These are phyloP conservation scores for Turdus rufiventris DNA, from an alignment of 2,113 vertebrate species.

Conservation along the genomic window DNA sequence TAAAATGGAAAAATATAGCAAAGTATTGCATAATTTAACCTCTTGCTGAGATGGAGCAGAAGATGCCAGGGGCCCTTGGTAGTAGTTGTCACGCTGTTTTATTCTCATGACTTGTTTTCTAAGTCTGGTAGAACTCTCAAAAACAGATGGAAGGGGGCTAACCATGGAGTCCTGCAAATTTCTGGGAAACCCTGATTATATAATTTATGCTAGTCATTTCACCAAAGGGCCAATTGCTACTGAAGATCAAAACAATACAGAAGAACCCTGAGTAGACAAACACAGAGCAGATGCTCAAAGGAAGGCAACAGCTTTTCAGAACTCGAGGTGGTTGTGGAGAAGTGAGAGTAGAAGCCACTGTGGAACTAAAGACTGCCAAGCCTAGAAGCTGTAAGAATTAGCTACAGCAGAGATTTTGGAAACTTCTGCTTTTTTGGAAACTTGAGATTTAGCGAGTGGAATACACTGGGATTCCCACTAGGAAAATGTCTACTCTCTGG, in stretches of 20 bases:
- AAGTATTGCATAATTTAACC: not conserved
- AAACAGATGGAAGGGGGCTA: not conserved
- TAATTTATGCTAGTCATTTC: not conserved
- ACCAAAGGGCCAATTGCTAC: not conserved
- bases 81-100: not conserved
- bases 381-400: not conserved
- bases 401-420: not conserved
- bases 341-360: not conserved
- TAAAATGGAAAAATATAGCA: not conserved
- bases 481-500: not conserved
- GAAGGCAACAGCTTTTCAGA: not conserved
- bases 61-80: not conserved
- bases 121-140: not conserved
- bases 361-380: not conserved
- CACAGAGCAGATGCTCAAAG: not conserved
- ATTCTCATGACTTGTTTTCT: not conserved
- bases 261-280: not conserved
- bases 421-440: not conserved
- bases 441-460: not conserved
- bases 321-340: not conserved
- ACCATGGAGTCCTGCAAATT: not conserved
- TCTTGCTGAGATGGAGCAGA: conserved; percentile 2
- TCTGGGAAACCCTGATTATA: not conserved
- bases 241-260: not conserved
- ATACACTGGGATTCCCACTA: not conserved